Evolutionary conservation across 2,113 vertebrate species (phyloP).

Genomic region (Echinops telfairi): DNA sequence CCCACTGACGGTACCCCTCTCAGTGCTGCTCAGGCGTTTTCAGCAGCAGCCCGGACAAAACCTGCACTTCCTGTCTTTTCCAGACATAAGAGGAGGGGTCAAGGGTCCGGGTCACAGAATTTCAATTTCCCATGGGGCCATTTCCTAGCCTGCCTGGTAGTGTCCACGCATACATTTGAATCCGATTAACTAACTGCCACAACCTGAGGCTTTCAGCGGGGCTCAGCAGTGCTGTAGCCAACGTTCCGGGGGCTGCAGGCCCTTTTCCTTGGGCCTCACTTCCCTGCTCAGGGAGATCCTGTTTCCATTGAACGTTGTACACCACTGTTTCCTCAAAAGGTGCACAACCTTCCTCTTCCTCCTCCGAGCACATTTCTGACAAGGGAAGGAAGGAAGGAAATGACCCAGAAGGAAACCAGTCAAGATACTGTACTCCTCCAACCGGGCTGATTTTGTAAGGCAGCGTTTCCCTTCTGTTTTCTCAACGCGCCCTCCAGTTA

Average conservation of each 20-base stretch:
- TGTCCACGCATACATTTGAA: background rate
- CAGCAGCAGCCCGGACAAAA: background rate
- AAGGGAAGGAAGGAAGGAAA: constrained; percentile 28
- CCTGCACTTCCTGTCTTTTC: background rate
- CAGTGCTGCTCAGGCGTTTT: background rate
- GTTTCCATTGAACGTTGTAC: background rate
- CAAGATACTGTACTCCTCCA: background rate
- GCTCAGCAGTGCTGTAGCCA: background rate
- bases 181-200: background rate
- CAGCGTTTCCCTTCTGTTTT: constrained; percentile 47
- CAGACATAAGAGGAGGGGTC: background rate
- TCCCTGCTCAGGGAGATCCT: background rate
- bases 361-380: constrained; percentile 47
- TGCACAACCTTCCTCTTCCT: constrained; percentile 9
- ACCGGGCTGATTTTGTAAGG: background rate
- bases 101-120: background rate
- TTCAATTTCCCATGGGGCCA: background rate
- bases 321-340: background rate
- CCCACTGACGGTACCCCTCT: background rate
- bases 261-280: background rate
- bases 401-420: background rate
- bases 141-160: background rate
- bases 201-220: background rate
- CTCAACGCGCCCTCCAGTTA: constrained; percentile 49
- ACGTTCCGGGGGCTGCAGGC: background rate